These are phyloP conservation scores for Heliconius congener DNA, from an alignment of 1,140 invertebrate genomes.

Conservation along the genomic window DNA sequence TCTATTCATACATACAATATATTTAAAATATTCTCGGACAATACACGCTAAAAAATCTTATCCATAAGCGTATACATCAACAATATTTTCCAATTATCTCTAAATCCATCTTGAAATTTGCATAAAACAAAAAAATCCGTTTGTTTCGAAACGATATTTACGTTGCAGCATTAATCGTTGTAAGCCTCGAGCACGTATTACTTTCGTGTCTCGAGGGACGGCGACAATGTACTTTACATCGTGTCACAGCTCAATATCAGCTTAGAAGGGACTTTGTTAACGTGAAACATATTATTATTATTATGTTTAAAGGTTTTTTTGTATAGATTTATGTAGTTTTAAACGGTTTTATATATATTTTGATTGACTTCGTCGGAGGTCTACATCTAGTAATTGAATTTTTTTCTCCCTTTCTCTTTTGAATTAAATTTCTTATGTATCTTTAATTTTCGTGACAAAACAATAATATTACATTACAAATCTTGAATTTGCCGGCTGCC, in stretches of 20 bases:
- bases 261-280: constrained; percentile 27
- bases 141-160: constrained; percentile 27
- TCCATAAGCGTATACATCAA: background rate
- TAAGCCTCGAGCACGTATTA: constrained; percentile 28
- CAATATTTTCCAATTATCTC: constrained; percentile 30
- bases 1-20: background rate
- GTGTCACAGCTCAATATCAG: constrained; percentile 22
- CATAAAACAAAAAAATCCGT: constrained; percentile 19
- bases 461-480: too few species aligned
- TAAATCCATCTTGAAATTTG: constrained; percentile 21
- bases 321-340: background rate
- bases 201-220: constrained; percentile 28
- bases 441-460: too few species aligned
- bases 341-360: background rate
- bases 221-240: constrained; percentile 21
- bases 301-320: background rate
- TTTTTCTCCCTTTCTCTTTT: too few species aligned
- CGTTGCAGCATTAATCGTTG: constrained; percentile 31
- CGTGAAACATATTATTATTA: constrained; percentile 25
- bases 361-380: too few species aligned
- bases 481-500: too few species aligned
- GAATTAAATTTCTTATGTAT: too few species aligned
- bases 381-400: too few species aligned
- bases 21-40: background rate
- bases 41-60: background rate